Percentiles rank a stretch among this genome's conserved stretches.
These are phyloP conservation scores for Drosophila tropicalis DNA, from an alignment of 1,140 invertebrate species.

Conservation along the genomic window DNA sequence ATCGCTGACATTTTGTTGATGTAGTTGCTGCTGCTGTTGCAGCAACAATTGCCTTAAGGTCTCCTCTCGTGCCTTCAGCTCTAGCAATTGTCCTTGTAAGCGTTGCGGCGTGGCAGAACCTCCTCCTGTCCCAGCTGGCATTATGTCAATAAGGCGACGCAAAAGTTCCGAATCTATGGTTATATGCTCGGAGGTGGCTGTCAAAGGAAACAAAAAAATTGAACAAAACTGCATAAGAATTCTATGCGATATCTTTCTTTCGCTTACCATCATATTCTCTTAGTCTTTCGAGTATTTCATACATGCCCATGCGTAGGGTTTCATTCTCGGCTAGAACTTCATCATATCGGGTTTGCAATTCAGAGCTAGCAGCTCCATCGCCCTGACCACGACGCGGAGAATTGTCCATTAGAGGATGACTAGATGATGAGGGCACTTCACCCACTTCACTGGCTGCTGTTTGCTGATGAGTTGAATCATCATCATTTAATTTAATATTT, in stretches of 20 bases:
- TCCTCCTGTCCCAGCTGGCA: constrained; percentile 55
- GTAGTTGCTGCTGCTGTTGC: constrained; percentile 42
- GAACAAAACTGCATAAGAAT: too few relatives aligned
- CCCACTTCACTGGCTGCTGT: constrained; percentile 53
- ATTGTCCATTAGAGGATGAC: constrained; percentile 35
- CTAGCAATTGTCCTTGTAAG: constrained; percentile 85
- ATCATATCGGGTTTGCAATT: constrained; percentile 76
- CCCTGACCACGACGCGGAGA: constrained; percentile 66
- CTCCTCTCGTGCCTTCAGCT: constrained; percentile 85
- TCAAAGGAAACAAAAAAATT: not conserved
- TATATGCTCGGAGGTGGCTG: constrained; percentile 77
- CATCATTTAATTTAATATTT: constrained; percentile 28
- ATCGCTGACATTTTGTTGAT: constrained; percentile 13
- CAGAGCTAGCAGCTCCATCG: constrained; percentile 69
- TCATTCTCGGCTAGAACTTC: constrained; percentile 86
- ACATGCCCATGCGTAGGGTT: constrained; percentile 86
- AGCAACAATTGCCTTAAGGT: constrained; percentile 83
- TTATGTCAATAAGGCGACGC: constrained; percentile 85
- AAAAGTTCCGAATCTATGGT: constrained; percentile 85
- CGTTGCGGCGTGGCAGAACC: constrained; percentile 84
- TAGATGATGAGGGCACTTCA: constrained; percentile 45
- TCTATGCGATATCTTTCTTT: too few relatives aligned
- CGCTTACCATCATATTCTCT: constrained; percentile 85
- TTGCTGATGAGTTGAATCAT: constrained; percentile 28
- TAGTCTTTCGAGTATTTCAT: constrained; percentile 87